Evolutionary conservation across 2,888 invertebrate genomes (phyloP), one percentile per base, ranked within the genome.

Genomic region (Erannis defoliaria): DNA sequence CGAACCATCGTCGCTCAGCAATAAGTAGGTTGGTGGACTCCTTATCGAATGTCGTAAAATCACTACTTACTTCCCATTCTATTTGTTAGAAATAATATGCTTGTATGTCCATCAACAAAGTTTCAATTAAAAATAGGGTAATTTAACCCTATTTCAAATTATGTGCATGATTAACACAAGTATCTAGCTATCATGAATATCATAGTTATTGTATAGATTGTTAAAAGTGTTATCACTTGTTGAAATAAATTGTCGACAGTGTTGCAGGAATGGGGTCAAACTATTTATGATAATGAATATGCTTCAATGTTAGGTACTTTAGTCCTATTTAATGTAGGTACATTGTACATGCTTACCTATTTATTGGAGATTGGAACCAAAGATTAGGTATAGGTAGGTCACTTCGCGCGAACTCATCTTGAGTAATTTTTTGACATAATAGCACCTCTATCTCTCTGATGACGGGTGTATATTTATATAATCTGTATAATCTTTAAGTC

Each of bases 191-290:
- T 12, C 33, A 37, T 8, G 2, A 14, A 1, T 1, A 16, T 37
- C 14, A 9, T 37, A 37, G 37, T 18, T 37, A 8, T 14, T n/a
- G 18, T 5, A 14, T 14, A 37, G 14, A 23, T 26, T 23, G 18
- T 43, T 26, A 26, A 26, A 43, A 26, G 23, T 26, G 14, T 43
- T 14, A 23, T 14, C 26, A 43, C 43, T 26, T 55, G 18, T 48
- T 31, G 16, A 26, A 31, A 40, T 16, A 23, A 35, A 33, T 55
- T 12, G 46, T 10, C 23, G 16, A 43, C 31, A 5, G 10, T 8
- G 33, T 50, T 2, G 35, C 43, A 37, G 18, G 26, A 57, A 57
- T 38, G 37, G 37, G 57, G 57, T 51, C 57, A 45, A n/a, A 45
- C 33, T n/a, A 43, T 1, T n/a, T 31, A 33, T 33, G 42, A 54